phyloP scores from a whole-genome alignment of 2,888 invertebrate genomes.

The Himalopsyche anomala region DNA sequence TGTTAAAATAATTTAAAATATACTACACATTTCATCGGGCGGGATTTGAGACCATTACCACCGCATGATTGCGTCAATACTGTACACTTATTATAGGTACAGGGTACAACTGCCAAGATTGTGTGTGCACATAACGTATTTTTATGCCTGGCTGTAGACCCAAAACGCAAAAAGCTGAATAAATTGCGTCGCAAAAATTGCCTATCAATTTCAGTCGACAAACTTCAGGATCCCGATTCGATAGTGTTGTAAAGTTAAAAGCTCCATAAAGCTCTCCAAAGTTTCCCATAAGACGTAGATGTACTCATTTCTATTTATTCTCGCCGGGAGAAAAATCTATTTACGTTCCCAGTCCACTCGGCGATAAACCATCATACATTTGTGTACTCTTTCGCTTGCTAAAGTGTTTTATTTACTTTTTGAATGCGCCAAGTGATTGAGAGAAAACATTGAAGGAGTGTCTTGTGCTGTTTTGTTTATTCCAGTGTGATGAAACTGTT shows the following conservation, averaged over 20 bases:
- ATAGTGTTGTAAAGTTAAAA: conserved; percentile 34
- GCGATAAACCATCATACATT: conserved; percentile 29
- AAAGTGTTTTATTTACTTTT: conserved; percentile 37
- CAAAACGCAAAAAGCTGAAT: too few relatives aligned
- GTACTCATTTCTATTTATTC: conserved; percentile 40
- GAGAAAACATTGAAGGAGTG: conserved; percentile 45
- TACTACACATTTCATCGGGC: too few relatives aligned
- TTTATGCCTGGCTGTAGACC: too few relatives aligned
- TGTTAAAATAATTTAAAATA: too few relatives aligned
- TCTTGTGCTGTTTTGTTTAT: conserved; percentile 14
- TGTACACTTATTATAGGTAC: too few relatives aligned
- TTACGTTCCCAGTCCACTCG: conserved; percentile 34
- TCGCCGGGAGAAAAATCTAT: conserved; percentile 27
- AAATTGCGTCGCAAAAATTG: not conserved
- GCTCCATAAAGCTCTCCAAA: conserved; percentile 31
- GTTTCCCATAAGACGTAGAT: conserved; percentile 22
- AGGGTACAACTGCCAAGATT: too few relatives aligned
- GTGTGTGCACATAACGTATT: too few relatives aligned
- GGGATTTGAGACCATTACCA: too few relatives aligned
- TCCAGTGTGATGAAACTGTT: not conserved
- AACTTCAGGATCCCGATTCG: not conserved
- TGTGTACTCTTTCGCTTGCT: conserved; percentile 19
- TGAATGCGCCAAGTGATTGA: conserved; percentile 48
- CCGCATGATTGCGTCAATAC: too few relatives aligned
- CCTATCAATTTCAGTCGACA: not conserved